phyloP scores from a whole-genome alignment of 1,140 invertebrate species.

The Episyrphus balteatus region DNA sequence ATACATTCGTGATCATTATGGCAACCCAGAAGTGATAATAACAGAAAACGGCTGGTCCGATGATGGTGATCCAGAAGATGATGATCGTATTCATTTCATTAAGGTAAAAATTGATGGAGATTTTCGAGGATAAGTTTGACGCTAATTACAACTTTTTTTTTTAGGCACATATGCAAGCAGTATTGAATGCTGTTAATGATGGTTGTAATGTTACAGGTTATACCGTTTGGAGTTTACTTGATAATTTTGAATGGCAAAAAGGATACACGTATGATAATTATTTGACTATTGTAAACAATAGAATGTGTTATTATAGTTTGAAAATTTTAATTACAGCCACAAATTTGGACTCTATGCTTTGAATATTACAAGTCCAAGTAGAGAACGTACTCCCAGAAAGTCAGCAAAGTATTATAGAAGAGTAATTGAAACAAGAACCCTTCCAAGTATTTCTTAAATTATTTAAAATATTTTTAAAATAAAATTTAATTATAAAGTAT shows the following conservation, averaged over 20 bases:
- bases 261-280: constrained; percentile 46
- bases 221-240: constrained; percentile 60
- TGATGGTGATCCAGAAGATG: constrained; percentile 41
- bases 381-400: not conserved
- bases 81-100: constrained; percentile 34
- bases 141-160: not conserved
- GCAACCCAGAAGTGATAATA: constrained; percentile 49
- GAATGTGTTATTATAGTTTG: not conserved
- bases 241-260: constrained; percentile 66
- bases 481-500: too few species aligned
- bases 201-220: constrained; percentile 55
- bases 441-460: constrained; percentile 5
- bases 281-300: not conserved
- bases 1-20: constrained; percentile 48
- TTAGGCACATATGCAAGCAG: constrained; percentile 47
- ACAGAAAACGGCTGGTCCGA: constrained; percentile 58
- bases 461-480: too few species aligned
- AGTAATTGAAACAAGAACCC: constrained; percentile 13
- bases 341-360: constrained; percentile 5
- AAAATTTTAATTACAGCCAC: not conserved
- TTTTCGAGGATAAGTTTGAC: not conserved
- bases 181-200: constrained; percentile 53
- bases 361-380: not conserved
- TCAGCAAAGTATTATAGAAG: not conserved
- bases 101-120: constrained; percentile 7